Evolutionary conservation across 2,888 invertebrate species (phyloP).

Genomic region (Nephrotoma appendiculata): DNA sequence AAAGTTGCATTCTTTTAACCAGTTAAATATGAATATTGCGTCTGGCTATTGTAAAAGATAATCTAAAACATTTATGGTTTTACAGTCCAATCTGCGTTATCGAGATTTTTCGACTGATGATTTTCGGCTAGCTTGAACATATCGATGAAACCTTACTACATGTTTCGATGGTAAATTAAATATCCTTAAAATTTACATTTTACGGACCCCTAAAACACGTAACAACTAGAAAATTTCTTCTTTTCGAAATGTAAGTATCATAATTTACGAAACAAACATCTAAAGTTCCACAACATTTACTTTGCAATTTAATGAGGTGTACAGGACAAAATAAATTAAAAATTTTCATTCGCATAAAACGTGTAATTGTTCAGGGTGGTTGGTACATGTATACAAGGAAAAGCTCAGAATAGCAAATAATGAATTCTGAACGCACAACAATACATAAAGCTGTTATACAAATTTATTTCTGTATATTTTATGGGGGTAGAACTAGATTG

Average conservation of each 20-base stretch:
- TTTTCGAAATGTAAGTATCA: neutral
- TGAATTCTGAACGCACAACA: neutral
- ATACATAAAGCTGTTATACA: neutral
- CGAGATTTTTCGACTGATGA: no score
- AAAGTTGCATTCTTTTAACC: no score
- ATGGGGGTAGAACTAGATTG: neutral
- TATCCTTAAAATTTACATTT: no score
- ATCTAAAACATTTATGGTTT: no score
- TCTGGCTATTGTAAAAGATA: no score
- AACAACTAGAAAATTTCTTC: no score
- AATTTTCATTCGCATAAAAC: neutral
- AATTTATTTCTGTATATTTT: neutral
- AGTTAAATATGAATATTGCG: no score
- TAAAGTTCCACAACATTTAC: neutral
- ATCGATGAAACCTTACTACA: no score
- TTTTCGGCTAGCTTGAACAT: no score
- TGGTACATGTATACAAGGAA: neutral
- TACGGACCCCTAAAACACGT: no score
- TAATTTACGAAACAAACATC: neutral
- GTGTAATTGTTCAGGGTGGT: neutral
- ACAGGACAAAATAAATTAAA: neutral
- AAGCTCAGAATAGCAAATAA: neutral
- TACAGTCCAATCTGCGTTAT: no score
- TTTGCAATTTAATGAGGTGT: neutral
- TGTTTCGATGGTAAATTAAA: no score